These are phyloP conservation scores for Lasioglossum oenotherae DNA, from an alignment of 2,888 invertebrate species.

Conservation along the genomic window DNA sequence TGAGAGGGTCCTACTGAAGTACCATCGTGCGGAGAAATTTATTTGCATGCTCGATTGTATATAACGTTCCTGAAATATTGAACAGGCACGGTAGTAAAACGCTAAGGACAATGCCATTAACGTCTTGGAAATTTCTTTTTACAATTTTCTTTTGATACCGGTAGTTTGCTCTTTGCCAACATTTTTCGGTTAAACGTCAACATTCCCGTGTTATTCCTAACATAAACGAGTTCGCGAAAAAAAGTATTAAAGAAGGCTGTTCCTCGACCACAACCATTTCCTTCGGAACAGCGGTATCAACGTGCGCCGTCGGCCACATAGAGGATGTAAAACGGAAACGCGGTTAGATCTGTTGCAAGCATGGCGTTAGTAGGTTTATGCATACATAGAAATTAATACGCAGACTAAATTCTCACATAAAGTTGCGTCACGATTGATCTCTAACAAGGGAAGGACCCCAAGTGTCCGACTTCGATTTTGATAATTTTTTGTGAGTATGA, in stretches of 20 bases:
- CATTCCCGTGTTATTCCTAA: background rate
- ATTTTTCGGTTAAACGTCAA: background rate
- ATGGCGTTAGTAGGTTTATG: slow-evolving; percentile 20
- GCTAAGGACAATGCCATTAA: slow-evolving; percentile 30
- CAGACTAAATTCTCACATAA: background rate
- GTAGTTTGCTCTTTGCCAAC: background rate
- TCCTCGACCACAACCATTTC: slow-evolving; percentile 22
- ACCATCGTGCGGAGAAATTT: slow-evolving; percentile 46
- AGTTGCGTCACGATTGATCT: background rate
- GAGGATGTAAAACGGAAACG: slow-evolving; percentile 38
- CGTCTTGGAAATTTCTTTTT: slow-evolving; percentile 20
- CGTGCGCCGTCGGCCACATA: slow-evolving; percentile 31
- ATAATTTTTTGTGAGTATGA: too few species aligned
- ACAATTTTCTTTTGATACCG: background rate
- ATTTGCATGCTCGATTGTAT: slow-evolving; percentile 50
- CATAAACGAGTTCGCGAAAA: background rate
- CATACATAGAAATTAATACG: background rate
- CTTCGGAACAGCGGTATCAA: slow-evolving; percentile 41
- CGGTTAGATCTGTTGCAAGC: slow-evolving; percentile 12
- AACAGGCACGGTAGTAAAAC: slow-evolving; percentile 4
- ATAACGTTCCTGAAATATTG: slow-evolving; percentile 51
- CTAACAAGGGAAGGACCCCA: too few species aligned
- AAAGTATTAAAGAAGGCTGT: slow-evolving; percentile 31
- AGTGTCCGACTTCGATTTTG: too few species aligned
- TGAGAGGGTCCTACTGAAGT: slow-evolving; percentile 25